phyloP scores from a whole-genome alignment of 2,797 vertebrate species.

The Coilia nasus region DNA sequence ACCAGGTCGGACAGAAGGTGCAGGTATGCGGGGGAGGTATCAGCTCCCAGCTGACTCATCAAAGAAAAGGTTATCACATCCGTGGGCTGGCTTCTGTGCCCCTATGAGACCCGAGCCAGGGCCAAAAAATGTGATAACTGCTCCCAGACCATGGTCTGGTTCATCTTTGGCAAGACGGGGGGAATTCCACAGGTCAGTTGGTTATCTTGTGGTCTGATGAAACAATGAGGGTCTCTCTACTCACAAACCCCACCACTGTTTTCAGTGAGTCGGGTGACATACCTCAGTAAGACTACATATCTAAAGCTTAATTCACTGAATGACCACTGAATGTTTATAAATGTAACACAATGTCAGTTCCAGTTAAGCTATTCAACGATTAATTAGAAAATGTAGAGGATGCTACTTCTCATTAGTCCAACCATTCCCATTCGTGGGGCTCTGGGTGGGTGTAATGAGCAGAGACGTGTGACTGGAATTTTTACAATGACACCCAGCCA shows the following conservation, averaged over 20 bases:
- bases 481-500: background rate
- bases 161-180: constrained; percentile 2
- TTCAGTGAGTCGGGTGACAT: background rate
- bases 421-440: background rate
- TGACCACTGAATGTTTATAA: background rate
- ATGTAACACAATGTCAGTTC: background rate
- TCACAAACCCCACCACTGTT: background rate
- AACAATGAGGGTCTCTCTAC: constrained; percentile 21
- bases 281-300: background rate
- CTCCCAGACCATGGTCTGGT: background rate
- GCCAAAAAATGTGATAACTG: constrained; percentile 20
- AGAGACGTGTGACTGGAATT: constrained; percentile 27
- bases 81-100: background rate
- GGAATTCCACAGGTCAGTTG: constrained; percentile 19
- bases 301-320: background rate
- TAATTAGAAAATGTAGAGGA: background rate
- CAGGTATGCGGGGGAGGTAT: background rate
- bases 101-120: background rate
- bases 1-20: background rate
- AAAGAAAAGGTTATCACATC: background rate
- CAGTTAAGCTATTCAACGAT: background rate
- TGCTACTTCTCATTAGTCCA: background rate
- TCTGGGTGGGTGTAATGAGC: constrained; percentile 51
- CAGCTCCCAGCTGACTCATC: background rate
- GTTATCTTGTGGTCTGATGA: constrained; percentile 8